Conservation (phyloP, 2,888 invertebrate species). For the Heliconius charithonia region DNA sequence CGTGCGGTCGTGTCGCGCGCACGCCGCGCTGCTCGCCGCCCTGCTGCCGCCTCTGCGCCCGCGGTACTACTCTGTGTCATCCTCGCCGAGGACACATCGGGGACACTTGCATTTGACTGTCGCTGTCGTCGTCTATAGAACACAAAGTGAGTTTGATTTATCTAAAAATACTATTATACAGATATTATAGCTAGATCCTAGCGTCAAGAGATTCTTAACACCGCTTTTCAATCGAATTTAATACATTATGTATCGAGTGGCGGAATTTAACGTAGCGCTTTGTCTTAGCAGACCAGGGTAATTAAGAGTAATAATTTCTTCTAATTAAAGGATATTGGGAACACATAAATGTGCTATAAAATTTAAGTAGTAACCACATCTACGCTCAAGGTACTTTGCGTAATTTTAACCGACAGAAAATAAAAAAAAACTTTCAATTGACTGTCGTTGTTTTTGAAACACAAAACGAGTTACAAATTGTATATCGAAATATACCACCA, state of each 20-base stretch:
- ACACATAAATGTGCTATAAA: not conserved
- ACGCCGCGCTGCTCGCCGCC: slow-evolving; percentile 90
- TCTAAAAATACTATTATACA: not conserved
- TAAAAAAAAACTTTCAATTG: not conserved
- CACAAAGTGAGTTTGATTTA: slow-evolving; percentile 85
- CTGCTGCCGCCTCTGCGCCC: slow-evolving; percentile 94
- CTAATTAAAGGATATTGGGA: not conserved
- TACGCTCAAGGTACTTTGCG: not conserved
- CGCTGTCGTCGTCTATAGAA: slow-evolving; percentile 93
- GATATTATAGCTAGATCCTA: no score
- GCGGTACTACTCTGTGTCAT: slow-evolving; percentile 97
- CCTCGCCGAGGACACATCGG: slow-evolving; percentile 84
- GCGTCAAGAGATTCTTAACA: no score
- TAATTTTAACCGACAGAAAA: no score
- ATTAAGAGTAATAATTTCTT: not conserved
- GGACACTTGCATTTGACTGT: slow-evolving; percentile 11
- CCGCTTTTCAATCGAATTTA: no score
- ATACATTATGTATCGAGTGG: no score
- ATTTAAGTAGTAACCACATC: not conserved
- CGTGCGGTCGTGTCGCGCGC: slow-evolving; percentile 93
- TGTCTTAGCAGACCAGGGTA: no score
- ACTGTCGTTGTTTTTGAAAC: not conserved
- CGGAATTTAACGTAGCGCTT: no score
- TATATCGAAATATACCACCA: no score
- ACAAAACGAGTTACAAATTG: no score